These are phyloP conservation scores for Gandaritis pyraliata DNA, from an alignment of 2,888 invertebrate species.

Conservation along the genomic window DNA sequence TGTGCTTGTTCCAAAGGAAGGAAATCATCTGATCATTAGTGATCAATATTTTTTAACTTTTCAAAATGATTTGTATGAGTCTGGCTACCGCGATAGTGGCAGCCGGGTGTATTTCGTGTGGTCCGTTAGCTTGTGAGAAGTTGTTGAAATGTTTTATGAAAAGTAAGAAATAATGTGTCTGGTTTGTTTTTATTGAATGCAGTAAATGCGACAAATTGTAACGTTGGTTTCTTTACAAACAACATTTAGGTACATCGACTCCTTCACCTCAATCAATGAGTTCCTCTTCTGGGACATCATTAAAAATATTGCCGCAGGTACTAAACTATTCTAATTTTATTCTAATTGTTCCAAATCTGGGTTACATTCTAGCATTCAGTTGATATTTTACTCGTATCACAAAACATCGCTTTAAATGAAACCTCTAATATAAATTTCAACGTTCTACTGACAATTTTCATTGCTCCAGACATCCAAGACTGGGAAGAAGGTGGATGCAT, in stretches of 20 bases:
- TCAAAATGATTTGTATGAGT: slow-evolving; percentile 60
- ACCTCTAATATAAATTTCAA: not conserved
- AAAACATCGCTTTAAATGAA: too few relatives aligned
- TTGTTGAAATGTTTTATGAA: slow-evolving; percentile 50
- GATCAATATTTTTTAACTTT: not conserved
- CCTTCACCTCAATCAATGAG: too few relatives aligned
- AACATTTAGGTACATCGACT: not conserved
- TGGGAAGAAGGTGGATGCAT: slow-evolving; percentile 45
- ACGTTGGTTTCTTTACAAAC: slow-evolving; percentile 4
- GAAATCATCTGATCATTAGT: not conserved
- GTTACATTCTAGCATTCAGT: not conserved
- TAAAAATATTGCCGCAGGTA: too few relatives aligned
- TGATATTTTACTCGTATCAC: too few relatives aligned
- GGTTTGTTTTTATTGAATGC: slow-evolving; percentile 22
- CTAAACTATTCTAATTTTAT: too few relatives aligned
- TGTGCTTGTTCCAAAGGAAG: slow-evolving; percentile 26
- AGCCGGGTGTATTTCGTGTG: slow-evolving; percentile 51
- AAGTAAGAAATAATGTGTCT: slow-evolving; percentile 40
- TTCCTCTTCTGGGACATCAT: too few relatives aligned
- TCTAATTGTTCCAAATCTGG: slow-evolving; percentile 23
- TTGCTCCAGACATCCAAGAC: slow-evolving; percentile 43
- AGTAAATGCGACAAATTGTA: slow-evolving; percentile 38
- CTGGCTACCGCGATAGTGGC: slow-evolving; percentile 52
- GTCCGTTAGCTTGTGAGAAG: slow-evolving; percentile 56
- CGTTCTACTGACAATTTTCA: not conserved